phyloP scores from a whole-genome alignment of 2,888 invertebrate genomes.

The Itoplectis maculator region DNA sequence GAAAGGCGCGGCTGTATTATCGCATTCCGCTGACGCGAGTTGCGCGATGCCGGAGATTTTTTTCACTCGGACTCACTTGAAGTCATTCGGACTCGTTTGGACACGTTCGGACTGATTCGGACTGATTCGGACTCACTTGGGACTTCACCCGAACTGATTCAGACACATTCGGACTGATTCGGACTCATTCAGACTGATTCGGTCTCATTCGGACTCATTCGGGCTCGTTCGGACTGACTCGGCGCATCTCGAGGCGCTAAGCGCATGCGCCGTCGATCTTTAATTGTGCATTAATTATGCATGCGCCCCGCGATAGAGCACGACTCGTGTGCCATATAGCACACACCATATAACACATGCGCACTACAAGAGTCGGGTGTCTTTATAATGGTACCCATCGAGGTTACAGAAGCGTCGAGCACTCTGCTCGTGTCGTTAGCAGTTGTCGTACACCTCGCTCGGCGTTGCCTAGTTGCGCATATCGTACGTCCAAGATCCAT shows the following conservation, averaged over 20 bases:
- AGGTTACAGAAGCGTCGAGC: conserved; percentile 26
- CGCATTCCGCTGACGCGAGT: too few species aligned
- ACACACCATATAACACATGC: conserved; percentile 18
- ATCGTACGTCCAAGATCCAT: conserved; percentile 32
- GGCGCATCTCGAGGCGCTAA: conserved; percentile 76
- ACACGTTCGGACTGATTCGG: conserved; percentile 36
- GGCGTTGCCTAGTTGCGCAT: conserved; percentile 41
- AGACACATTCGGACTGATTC: conserved; percentile 16
- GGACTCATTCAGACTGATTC: not conserved
- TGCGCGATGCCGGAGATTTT: too few species aligned
- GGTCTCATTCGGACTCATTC: conserved; percentile 36
- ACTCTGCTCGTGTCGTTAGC: conserved; percentile 48
- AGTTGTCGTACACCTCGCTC: conserved; percentile 44
- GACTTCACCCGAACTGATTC: conserved; percentile 2
- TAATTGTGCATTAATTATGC: conserved; percentile 80
- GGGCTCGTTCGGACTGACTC: conserved; percentile 71
- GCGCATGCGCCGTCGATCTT: conserved; percentile 76
- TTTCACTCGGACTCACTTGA: too few species aligned
- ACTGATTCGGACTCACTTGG: conserved; percentile 73
- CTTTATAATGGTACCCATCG: conserved; percentile 26
- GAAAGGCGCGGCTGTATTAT: conserved; percentile 1
- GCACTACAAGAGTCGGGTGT: conserved; percentile 39
- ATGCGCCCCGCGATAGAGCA: conserved; percentile 43
- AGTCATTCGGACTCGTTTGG: not conserved
- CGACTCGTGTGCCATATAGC: not conserved